Percentiles rank a stretch among this genome's conserved stretches.
Conservation (phyloP, 1,140 invertebrate species). For the Riptortus pedestris region DNA sequence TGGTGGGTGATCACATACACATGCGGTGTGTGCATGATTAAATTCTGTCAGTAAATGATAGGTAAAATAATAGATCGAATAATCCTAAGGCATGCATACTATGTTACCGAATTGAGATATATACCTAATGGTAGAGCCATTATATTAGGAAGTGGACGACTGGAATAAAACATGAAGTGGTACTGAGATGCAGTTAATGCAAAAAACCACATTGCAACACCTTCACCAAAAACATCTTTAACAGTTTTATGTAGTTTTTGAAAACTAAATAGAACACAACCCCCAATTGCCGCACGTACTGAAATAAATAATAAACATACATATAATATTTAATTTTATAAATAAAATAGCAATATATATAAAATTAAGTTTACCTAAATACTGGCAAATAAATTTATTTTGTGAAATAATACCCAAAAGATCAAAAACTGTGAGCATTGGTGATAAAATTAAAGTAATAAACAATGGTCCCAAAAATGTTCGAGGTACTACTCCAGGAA, state of each 20-base stretch:
- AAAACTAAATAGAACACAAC: constrained; percentile 63
- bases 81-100: too few relatives aligned
- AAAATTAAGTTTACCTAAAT: constrained; percentile 62
- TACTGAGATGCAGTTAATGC: constrained; percentile 83
- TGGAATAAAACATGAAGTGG: constrained; percentile 95
- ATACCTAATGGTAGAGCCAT: constrained; percentile 88
- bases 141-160: constrained; percentile 88
- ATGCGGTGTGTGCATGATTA: too few relatives aligned
- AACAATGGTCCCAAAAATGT: constrained; percentile 90
- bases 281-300: constrained; percentile 74
- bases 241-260: constrained; percentile 59
- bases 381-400: constrained; percentile 82
- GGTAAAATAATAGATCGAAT: too few relatives aligned
- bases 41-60: too few relatives aligned
- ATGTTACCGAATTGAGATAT: too few relatives aligned
- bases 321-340: neutral
- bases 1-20: too few relatives aligned
- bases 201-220: constrained; percentile 71
- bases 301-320: constrained; percentile 37
- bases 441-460: constrained; percentile 66
- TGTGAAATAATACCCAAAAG: constrained; percentile 45
- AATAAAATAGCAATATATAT: constrained; percentile 29
- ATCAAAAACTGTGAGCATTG: constrained; percentile 58
- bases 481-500: constrained; percentile 95
- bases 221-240: constrained; percentile 62